Evolutionary conservation across 2,113 vertebrate species (phyloP), one percentile per base, ranked within the genome.

Genomic region (Cynopterus brachyotis): DNA sequence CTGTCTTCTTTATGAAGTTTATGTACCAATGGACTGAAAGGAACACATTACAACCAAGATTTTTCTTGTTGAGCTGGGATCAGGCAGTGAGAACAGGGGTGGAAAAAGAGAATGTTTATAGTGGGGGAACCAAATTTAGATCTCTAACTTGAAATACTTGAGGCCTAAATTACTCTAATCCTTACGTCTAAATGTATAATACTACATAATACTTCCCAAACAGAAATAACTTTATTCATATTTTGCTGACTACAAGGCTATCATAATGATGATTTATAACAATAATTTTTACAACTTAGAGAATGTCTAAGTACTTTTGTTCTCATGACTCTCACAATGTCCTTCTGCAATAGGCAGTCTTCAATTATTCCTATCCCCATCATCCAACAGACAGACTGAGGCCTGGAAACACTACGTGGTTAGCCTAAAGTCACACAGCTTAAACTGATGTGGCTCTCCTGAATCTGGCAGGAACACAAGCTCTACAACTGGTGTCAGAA

Each of bases 161-260:
- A 79, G 47, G 40, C 13, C 40, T 70, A 96, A 94, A 93, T 82
- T 60, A 89, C 11, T 67, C 13, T 83, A 83, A 92, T n/a, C 24
- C 37, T 95, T 91, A 88, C 37, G 85, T 95, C 73, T 75, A 60
- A 75, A 60, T 73, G n/a, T 2, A 94, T 40, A 82, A 55, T 64
- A 22, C 50, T 55, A 55, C 22, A 42, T 64, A 62, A 47, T 66
- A 62, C 11, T 80, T 35, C 13, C 13, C 15, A 81, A 92, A 80
- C 42, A 62, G 45, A 93, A 89, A 67, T 59, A 82, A 82, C 6
- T 70, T 64, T 53, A n/a, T 72, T 72, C 30, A 95, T 32, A 66
- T 87, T 88, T 78, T 88, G 57, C 9, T 20, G 24, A 40, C 17
- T 90, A 24, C 50, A 79, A 79, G 47, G 35, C 42, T 73, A 91